Conservation (phyloP, 2,797 vertebrate species). For the Pitangus sulphuratus region DNA sequence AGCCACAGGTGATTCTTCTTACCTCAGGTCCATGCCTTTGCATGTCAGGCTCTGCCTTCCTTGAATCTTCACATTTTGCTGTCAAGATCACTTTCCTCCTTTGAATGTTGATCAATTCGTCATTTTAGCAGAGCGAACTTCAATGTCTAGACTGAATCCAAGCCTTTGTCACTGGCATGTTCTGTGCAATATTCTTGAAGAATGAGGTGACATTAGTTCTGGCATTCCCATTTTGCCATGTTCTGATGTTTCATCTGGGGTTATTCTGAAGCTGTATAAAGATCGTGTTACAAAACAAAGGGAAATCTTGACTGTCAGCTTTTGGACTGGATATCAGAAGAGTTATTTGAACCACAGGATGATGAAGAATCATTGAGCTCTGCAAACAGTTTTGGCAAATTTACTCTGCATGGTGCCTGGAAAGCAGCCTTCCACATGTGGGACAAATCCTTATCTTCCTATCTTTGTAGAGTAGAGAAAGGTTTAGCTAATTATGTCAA, state of each 20-base stretch:
- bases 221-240: conserved; percentile 3
- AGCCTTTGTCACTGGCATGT: not conserved
- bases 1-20: not conserved
- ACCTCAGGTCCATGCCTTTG: not conserved
- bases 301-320: not conserved
- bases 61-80: not conserved
- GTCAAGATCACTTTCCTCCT: not conserved
- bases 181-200: not conserved
- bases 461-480: not conserved
- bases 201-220: conserved; percentile 27
- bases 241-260: conserved; percentile 5
- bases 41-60: not conserved
- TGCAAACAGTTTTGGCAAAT: conserved; percentile 14
- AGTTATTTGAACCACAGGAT: not conserved
- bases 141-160: not conserved
- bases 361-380: conserved; percentile 12
- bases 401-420: not conserved
- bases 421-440: conserved; percentile 29
- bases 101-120: not conserved
- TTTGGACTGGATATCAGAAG: conserved; percentile 50
- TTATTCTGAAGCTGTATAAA: conserved; percentile 22
- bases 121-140: not conserved
- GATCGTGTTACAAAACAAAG: not conserved
- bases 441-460: conserved; percentile 25
- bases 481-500: not conserved